These are phyloP conservation scores for Adelphocoris suturalis DNA, from an alignment of 2,888 invertebrate species.

Conservation along the genomic window DNA sequence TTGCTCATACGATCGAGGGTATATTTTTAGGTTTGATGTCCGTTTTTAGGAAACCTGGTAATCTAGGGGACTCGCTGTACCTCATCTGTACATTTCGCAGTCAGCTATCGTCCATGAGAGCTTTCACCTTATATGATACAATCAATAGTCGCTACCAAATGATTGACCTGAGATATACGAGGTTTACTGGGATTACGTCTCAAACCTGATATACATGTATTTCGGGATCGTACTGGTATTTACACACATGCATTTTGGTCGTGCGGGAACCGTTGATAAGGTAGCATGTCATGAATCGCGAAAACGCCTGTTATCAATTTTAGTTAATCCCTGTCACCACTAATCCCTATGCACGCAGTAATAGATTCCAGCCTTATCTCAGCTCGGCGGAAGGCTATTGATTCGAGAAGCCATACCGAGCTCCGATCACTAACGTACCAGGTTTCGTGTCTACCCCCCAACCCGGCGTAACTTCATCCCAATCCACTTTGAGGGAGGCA, in stretches of 20 bases:
- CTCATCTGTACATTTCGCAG: too few species aligned
- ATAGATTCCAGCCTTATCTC: not conserved
- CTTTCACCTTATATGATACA: too few species aligned
- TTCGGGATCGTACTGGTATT: not conserved
- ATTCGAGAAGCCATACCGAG: slow-evolving; percentile 45
- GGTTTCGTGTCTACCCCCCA: slow-evolving; percentile 15
- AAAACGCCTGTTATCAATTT: not conserved
- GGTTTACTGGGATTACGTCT: not conserved
- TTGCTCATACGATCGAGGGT: too few species aligned
- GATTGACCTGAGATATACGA: not conserved
- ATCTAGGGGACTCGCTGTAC: too few species aligned
- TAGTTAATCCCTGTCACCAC: not conserved
- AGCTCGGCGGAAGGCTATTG: not conserved
- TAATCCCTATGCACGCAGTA: not conserved
- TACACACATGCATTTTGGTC: too few species aligned
- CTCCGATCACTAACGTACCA: slow-evolving; percentile 22
- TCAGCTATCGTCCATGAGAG: too few species aligned
- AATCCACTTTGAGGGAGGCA: slow-evolving; percentile 47
- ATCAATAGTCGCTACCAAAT: not conserved
- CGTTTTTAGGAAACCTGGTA: too few species aligned
- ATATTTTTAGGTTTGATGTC: too few species aligned
- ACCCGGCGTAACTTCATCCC: slow-evolving; percentile 46
- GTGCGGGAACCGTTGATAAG: too few species aligned
- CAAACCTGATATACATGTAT: not conserved
- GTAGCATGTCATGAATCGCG: too few species aligned